Conservation (phyloP, 2,888 invertebrate species). For the Syrista parreyssii region DNA sequence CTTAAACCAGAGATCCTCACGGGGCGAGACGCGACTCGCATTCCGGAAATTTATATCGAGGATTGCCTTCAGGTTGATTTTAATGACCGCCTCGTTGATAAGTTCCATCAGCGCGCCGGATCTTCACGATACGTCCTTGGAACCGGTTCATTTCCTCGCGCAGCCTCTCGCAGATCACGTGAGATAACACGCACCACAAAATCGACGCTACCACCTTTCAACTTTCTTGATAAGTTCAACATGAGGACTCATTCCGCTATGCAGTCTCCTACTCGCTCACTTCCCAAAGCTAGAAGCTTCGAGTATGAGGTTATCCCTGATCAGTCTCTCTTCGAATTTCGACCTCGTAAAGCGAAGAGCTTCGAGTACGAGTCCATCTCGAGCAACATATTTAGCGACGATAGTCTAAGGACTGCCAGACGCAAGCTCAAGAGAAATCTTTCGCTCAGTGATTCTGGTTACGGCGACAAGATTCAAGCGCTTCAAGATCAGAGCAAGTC, state of each 20-base stretch:
- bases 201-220: too few species aligned
- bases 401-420: conserved; percentile 60
- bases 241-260: not conserved
- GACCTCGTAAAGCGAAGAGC: conserved; percentile 53
- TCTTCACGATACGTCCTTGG: conserved; percentile 21
- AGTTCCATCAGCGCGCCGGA: conserved; percentile 38
- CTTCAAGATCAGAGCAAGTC: conserved; percentile 60
- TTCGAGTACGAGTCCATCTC: conserved; percentile 61
- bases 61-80: conserved; percentile 57
- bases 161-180: conserved; percentile 46
- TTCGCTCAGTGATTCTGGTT: conserved; percentile 56
- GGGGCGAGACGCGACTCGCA: conserved; percentile 39
- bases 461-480: conserved; percentile 61
- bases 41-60: conserved; percentile 60
- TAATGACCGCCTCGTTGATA: conserved; percentile 53
- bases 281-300: conserved; percentile 55
- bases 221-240: not conserved
- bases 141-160: conserved; percentile 2
- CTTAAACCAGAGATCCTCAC: conserved; percentile 50
- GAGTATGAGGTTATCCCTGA: conserved; percentile 48
- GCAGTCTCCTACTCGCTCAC: not conserved
- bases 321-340: conserved; percentile 1
- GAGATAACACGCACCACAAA: conserved; percentile 33
- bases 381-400: conserved; percentile 63
- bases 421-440: conserved; percentile 60